Base-by-base conservation (phyloP, 2,888 invertebrate species). In the Augochlorella aurata region DNA sequence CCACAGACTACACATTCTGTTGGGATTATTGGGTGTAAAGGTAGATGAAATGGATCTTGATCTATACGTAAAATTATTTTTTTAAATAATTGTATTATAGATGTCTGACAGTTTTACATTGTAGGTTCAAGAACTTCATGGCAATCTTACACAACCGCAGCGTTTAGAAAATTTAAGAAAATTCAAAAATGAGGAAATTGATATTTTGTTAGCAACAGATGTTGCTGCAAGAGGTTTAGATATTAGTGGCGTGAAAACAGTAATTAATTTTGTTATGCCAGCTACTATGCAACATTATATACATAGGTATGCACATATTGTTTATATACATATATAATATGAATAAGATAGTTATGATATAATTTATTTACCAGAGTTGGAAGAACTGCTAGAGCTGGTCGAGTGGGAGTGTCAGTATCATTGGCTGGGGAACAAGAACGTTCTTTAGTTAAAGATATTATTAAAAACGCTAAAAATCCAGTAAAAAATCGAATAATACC, bases 171-270 rank as follows among this genome's bases (percentile, higher is more conserved):
- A 98, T 0, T 94, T 99, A 52, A 96, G 96, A 87, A 96, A 96
- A 88, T 99, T 99, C 94, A 98, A 97, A 92, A 97, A 97, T 12
- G 97, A 97, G 90, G 95, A 95, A 91, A 96, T 96, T 5, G 97
- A 98, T 92, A 95, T 98, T n/a, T 94, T 99, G n/a, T 96, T 98
- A 70, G 98, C 98, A 0, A 99, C 99, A 0, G 99, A 99, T 94
- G 97, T 99, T 58, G 98, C 98, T 0, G 98, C 98, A 8, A 95
- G 98, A 91, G 99, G 99, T 90, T 95, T 99, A 67, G 99, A 99
- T 94, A 99, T 99, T 88, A 96, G 97, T n/a, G 98, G 98, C 12
- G 98, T 99, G 0, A 97, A 98, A 94, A 99, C 99, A 18, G 99
- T 99, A 8, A 96, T 99, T 66, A 99, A 99, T 94, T 99, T 98